Conservation (phyloP, 1,140 invertebrate species). For the Rhynchophorus ferrugineus region DNA sequence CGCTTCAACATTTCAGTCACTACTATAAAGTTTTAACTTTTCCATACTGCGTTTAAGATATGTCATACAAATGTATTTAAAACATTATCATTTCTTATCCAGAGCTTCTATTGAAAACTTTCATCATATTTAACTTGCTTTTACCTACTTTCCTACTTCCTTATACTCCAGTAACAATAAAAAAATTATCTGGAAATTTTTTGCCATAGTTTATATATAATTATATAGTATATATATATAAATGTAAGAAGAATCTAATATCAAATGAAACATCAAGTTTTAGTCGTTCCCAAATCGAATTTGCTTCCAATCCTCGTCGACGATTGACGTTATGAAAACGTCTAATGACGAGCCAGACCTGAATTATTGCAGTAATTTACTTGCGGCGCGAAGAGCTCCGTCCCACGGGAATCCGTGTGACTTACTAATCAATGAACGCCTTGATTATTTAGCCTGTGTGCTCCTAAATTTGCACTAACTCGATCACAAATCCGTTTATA, state of each 20-base stretch:
- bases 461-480: background rate
- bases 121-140: no score
- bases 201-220: no score
- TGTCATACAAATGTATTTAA: no score
- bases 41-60: no score
- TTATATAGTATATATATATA: background rate
- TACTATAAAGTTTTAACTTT: no score
- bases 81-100: no score
- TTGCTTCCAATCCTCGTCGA: background rate
- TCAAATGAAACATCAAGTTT: background rate
- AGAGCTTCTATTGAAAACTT: no score
- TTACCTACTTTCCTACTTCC: no score
- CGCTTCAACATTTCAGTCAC: no score
- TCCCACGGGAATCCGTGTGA: background rate
- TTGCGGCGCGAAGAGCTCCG: background rate
- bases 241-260: background rate
- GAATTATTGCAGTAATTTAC: background rate
- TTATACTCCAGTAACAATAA: no score
- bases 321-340: background rate
- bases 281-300: background rate
- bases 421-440: background rate
- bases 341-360: background rate
- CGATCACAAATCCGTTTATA: background rate
- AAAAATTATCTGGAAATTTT: no score
- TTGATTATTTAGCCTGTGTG: background rate